Evolutionary conservation across 2,113 vertebrate species (phyloP).

Genomic region (Speoplatyrhinus poulsoni): DNA sequence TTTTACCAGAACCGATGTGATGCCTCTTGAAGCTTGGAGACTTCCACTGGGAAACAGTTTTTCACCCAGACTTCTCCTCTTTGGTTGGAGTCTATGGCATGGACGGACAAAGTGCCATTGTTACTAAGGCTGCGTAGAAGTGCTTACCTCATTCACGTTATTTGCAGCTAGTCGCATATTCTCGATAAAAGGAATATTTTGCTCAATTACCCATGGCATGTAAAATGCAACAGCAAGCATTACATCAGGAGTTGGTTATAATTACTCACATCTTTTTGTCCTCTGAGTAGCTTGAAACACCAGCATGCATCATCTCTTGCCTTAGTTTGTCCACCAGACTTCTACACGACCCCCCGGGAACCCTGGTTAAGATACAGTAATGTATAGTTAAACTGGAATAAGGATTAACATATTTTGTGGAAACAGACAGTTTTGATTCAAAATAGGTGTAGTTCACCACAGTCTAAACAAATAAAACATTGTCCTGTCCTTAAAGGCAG

Average conservation of each 20-base stretch:
- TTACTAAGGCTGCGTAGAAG: conserved; percentile 33
- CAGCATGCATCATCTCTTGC: conserved; percentile 59
- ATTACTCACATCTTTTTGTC: conserved; percentile 64
- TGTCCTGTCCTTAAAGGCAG: too few species aligned
- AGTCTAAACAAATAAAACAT: too few species aligned
- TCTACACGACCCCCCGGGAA: conserved; percentile 29
- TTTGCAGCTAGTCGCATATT: conserved; percentile 24
- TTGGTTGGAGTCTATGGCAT: too few species aligned
- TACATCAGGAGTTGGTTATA: conserved; percentile 6
- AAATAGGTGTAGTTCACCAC: not conserved
- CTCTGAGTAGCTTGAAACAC: conserved; percentile 23
- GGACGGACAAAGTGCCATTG: conserved; percentile 59
- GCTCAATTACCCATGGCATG: conserved; percentile 1
- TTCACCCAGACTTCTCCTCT: too few species aligned
- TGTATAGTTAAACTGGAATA: conserved; percentile 4
- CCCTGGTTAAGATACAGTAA: conserved; percentile 52
- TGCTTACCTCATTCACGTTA: conserved; percentile 42
- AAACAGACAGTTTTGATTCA: not conserved
- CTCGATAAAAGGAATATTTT: conserved; percentile 38
- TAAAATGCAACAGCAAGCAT: not conserved
- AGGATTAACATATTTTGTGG: not conserved
- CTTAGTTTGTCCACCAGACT: conserved; percentile 67
- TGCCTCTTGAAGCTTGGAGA: conserved; percentile 60
- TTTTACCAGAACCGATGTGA: conserved; percentile 12
- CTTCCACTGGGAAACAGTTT: conserved; percentile 3